Evolutionary conservation across 2,888 invertebrate genomes (phyloP), one percentile per base, ranked within the genome.

Genomic region (Plemyria rubiginata): DNA sequence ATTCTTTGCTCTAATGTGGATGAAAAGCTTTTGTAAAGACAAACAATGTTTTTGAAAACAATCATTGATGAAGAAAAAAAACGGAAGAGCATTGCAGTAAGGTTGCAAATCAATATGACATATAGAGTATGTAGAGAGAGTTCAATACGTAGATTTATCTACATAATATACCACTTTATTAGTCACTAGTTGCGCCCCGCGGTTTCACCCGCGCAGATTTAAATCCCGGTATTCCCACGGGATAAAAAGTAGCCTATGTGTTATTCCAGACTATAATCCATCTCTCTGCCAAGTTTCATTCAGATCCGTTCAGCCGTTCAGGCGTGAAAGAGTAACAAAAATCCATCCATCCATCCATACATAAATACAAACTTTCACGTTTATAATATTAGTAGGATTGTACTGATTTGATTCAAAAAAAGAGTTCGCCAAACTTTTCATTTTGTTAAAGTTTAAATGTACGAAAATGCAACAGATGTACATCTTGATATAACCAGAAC

Each of bases 21-120:
- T 41, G 50, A 29, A 60, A 61, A 43, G 51, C 51, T 51, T 61
- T 54, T 46, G 54, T 61, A 9, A 54, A 60, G 45, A 28, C 9
- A 22, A 46, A 54, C 36, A 46, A 38, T 36, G 15, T 16, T 15
- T 16, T 38, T 38, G n/a, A 46, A 46, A 28, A 45, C 32, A 32
- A 36, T 4, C 8, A 12, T 4, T 7, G 4, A 48, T 43, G 22
- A 38, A 32, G 41, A 41, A 11, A 4, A 51, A n/a, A n/a, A n/a
- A n/a, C n/a, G 11, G 8, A 29, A 12, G n/a, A 52, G 12, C 8
- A 52, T 36, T 36, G 16, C 11, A 4, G 13, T 8, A 15, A 16
- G 45, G 36, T 43, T 54, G 45, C 45, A 45, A 46, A 46, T 54
- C 6, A 54, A 12, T 36, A 13, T 12, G 16, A 54, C 53, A 22